Evolutionary conservation across 2,888 invertebrate species (phyloP), one percentile per base, ranked within the genome.

Genomic region (Cylloceria caligata): DNA sequence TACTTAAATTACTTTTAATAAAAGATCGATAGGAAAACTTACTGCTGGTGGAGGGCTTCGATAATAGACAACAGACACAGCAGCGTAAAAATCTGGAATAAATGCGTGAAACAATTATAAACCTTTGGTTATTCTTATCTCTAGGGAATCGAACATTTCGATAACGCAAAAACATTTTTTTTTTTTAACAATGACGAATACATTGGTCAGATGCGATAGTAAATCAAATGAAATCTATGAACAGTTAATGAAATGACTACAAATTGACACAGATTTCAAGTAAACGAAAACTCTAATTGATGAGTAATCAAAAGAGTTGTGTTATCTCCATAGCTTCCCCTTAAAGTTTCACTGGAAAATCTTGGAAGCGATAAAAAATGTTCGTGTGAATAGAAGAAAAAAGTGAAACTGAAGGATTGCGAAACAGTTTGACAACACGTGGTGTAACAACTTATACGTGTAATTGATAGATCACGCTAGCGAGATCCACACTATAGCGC

Each of bases 381-480:
- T 7, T 21, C 9, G 9, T 11, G 24, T 11, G 7, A n/a, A n/a
- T n/a, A n/a, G n/a, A n/a, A n/a, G 16, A 7, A 65, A 65, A 47
- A 65, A 42, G 47, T 21, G 3, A 47, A 16, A 13, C n/a, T 60
- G 19, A 64, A 24, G 6, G 11, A 42, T 64, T 39, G 6, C 42
- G 13, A 19, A 39, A 64, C 7, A 24, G 62, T 39, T 62, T 21
- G 5, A 62, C 16, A 62, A 62, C 6, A 30, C 62, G 65, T 42
- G 42, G 55, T 27, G 30, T 9, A 19, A 24, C 36, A 42, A 42
- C 49, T 27, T 71, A 42, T 39, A 16, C 42, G 42, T 57, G 55
- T 75, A 75, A 75, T 67, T 75, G 75, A 75, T 75, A 34, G 75
- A 75, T 75, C 45, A 75, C 67, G 67, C 16, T 34, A 3, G 60